A percentile compares a stretch with the other conserved stretches of the same genome.
Evolutionary conservation across 64 coral and sea anemone species (phyloP).

Genomic region (Stylophora pistillata): DNA sequence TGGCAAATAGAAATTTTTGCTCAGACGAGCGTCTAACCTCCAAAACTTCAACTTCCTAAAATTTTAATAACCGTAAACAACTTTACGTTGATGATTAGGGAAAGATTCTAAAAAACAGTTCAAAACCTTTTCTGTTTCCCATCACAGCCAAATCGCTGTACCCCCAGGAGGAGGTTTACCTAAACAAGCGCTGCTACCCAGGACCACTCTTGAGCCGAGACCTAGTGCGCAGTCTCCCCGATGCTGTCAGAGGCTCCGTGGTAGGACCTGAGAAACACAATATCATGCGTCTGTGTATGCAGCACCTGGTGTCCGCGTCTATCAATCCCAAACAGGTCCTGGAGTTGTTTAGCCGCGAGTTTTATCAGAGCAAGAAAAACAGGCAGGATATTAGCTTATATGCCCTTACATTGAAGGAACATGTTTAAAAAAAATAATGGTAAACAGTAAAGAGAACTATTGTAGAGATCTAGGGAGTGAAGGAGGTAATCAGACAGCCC

Average conservation of each 20-base stretch:
- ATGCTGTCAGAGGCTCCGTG: constrained; percentile 73
- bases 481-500: too few species aligned
- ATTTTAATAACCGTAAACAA: too few species aligned
- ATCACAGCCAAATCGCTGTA: constrained; percentile 77
- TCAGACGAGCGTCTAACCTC: too few species aligned
- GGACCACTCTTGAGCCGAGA: constrained; percentile 81
- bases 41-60: too few species aligned
- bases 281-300: constrained; percentile 94
- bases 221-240: constrained; percentile 75
- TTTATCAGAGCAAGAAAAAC: constrained; percentile 98
- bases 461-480: too few species aligned
- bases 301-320: constrained; percentile 89
- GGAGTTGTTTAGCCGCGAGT: constrained; percentile 90
- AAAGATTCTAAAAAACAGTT: too few species aligned
- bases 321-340: constrained; percentile 91
- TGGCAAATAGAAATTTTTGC: too few species aligned
- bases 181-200: constrained; percentile 90
- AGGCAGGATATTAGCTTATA: constrained; percentile 12
- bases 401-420: too few species aligned
- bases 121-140: background rate
- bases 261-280: constrained; percentile 94
- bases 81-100: too few species aligned
- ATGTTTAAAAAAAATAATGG: too few species aligned
- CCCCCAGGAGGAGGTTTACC: constrained; percentile 83
- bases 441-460: too few species aligned